These are phyloP conservation scores for Melopsittacus undulatus DNA, from an alignment of 2,797 vertebrate genomes.

Conservation along the genomic window DNA sequence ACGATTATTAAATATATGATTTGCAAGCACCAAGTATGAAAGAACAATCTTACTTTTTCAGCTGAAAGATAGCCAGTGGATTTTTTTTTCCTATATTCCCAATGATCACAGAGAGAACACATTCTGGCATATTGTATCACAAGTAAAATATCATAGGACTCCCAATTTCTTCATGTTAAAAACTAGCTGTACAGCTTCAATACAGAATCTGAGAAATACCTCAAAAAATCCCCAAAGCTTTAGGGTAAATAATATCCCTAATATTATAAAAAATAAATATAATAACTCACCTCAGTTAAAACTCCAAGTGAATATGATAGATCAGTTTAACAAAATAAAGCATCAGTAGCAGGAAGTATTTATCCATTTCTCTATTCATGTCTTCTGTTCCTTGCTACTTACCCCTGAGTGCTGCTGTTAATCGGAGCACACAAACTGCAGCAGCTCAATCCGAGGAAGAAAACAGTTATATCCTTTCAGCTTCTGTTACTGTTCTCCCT, in stretches of 20 bases:
- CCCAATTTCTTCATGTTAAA: neutral
- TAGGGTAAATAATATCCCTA: neutral
- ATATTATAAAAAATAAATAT: neutral
- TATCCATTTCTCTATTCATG: neutral
- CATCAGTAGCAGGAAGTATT: neutral
- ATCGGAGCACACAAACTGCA: neutral
- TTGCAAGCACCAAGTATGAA: neutral
- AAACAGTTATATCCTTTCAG: neutral
- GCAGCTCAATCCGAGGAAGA: neutral
- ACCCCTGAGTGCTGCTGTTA: slow-evolving; percentile 20
- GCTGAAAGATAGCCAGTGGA: neutral
- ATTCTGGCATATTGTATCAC: neutral
- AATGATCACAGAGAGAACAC: neutral
- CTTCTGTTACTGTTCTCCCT: neutral
- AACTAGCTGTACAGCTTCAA: neutral
- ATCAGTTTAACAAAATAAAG: neutral
- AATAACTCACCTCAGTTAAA: neutral
- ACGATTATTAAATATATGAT: neutral
- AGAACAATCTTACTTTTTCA: neutral
- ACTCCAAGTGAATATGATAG: neutral
- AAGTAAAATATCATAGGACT: neutral
- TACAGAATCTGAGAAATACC: neutral
- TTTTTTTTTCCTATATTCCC: neutral
- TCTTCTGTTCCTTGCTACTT: neutral
- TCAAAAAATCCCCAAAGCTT: neutral